phyloP scores from a whole-genome alignment of 2,888 invertebrate genomes.

The Automeris io region DNA sequence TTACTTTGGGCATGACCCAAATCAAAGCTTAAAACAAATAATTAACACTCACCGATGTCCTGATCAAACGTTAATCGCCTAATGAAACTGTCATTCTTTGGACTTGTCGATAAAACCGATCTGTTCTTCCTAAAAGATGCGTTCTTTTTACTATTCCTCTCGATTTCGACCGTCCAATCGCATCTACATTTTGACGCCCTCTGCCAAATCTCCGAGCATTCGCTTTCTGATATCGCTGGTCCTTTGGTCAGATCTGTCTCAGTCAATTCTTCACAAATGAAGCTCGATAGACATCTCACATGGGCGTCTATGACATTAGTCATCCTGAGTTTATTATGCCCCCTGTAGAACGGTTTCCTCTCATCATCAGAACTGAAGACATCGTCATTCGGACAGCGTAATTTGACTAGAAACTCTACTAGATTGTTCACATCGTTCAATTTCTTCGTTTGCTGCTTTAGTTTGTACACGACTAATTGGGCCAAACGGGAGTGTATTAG shows the following conservation, averaged over 20 bases:
- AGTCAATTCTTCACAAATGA: slow-evolving; percentile 57
- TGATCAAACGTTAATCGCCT: slow-evolving; percentile 66
- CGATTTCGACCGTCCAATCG: slow-evolving; percentile 76
- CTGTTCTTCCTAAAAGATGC: slow-evolving; percentile 73
- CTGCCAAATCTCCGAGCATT: slow-evolving; percentile 78
- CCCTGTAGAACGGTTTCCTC: slow-evolving; percentile 41
- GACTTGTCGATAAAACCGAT: slow-evolving; percentile 64
- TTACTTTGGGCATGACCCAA: too few relatives aligned
- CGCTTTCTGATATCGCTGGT: slow-evolving; percentile 73
- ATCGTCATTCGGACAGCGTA: slow-evolving; percentile 67
- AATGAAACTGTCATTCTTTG: slow-evolving; percentile 55
- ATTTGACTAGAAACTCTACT: slow-evolving; percentile 52
- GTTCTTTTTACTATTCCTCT: slow-evolving; percentile 69
- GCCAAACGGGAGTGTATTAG: slow-evolving; percentile 81
- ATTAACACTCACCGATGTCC: slow-evolving; percentile 52
- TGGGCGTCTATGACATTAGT: slow-evolving; percentile 51
- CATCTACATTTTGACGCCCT: slow-evolving; percentile 78
- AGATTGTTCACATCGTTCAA: slow-evolving; percentile 56
- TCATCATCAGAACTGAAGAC: slow-evolving; percentile 79
- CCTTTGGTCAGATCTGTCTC: slow-evolving; percentile 51
- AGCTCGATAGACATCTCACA: slow-evolving; percentile 61
- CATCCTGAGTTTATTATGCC: slow-evolving; percentile 45
- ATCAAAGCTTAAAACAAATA: neutral
- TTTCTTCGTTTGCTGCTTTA: slow-evolving; percentile 64
- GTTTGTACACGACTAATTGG: slow-evolving; percentile 77